Percentiles rank a stretch among this genome's conserved stretches.
These are phyloP conservation scores for Lymantria dispar DNA, from an alignment of 2,888 invertebrate genomes.

Conservation along the genomic window DNA sequence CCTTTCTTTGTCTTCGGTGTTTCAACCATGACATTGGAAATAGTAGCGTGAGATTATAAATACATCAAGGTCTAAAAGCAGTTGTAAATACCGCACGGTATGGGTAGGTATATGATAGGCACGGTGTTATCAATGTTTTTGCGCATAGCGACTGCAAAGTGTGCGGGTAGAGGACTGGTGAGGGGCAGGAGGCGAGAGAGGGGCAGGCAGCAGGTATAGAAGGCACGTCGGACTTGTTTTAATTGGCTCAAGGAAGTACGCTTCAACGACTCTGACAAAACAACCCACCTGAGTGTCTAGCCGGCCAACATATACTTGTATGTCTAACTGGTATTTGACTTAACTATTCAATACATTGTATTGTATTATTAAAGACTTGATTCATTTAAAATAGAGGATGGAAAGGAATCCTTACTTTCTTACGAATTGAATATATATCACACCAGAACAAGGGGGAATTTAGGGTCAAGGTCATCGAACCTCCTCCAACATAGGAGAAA, in stretches of 20 bases:
- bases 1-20: too few species aligned
- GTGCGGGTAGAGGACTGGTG: constrained; percentile 12
- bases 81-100: too few species aligned
- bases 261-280: constrained; percentile 57
- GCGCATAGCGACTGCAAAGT: constrained; percentile 29
- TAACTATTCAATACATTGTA: neutral
- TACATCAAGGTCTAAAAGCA: too few species aligned
- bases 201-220: constrained; percentile 18
- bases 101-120: too few species aligned
- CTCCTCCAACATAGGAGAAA: too few species aligned
- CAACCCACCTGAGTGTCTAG: constrained; percentile 29
- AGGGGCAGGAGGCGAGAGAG: neutral
- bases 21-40: too few species aligned
- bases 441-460: too few species aligned
- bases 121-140: constrained; percentile 46
- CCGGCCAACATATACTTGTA: constrained; percentile 35
- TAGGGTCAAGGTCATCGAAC: too few species aligned
- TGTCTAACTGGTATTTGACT: constrained; percentile 13
- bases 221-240: constrained; percentile 49
- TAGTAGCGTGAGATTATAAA: too few species aligned
- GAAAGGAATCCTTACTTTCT: too few species aligned
- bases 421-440: too few species aligned
- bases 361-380: neutral
- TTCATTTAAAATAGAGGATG: neutral
- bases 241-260: constrained; percentile 72